phyloP scores from a whole-genome alignment of 64 coral and sea anemone species.

The Platygyra sinensis region DNA sequence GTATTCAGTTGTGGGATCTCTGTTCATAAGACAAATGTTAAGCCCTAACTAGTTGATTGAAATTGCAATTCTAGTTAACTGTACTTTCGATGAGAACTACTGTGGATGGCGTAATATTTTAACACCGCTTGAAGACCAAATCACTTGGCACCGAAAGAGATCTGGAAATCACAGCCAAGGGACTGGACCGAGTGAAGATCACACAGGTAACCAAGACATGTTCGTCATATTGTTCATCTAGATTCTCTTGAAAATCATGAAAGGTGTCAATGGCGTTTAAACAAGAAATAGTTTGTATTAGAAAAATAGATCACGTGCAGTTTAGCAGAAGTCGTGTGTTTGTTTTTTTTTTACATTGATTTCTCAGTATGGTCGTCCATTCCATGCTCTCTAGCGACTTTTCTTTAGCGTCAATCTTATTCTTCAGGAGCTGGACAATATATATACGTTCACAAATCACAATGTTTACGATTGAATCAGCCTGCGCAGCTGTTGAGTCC shows the following conservation, averaged over 20 bases:
- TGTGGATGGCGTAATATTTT: slow-evolving; percentile 2
- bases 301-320: too few relatives aligned
- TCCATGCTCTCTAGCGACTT: too few relatives aligned
- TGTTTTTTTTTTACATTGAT: too few relatives aligned
- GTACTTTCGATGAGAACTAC: neutral
- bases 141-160: neutral
- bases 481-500: neutral
- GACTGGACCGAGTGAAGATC: neutral
- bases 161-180: neutral
- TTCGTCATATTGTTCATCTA: neutral
- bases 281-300: too few relatives aligned
- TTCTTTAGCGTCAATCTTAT: too few relatives aligned
- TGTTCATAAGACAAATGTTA: too few relatives aligned
- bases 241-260: too few relatives aligned
- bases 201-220: neutral
- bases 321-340: too few relatives aligned
- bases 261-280: too few relatives aligned
- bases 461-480: neutral
- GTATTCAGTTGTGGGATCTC: too few relatives aligned
- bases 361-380: too few relatives aligned
- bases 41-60: too few relatives aligned
- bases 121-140: neutral
- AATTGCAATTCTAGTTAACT: neutral
- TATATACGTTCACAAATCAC: neutral
- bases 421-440: neutral